Conservation (phyloP, 2,888 invertebrate genomes). For the Tetragnatha montana region DNA sequence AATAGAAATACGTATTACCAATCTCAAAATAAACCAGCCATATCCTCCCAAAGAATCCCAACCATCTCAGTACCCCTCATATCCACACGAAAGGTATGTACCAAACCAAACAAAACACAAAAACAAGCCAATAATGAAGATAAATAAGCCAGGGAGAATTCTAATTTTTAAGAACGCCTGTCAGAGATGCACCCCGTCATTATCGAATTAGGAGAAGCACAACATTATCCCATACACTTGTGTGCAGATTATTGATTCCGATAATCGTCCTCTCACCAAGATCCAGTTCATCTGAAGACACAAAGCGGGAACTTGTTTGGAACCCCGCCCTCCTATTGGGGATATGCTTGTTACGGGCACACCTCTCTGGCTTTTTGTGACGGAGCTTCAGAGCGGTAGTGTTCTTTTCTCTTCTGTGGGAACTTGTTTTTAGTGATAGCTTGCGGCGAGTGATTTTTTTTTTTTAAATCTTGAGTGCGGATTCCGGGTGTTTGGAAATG, state of each 20-base stretch:
- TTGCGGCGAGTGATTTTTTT: too few relatives aligned
- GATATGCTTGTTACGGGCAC: constrained; percentile 14
- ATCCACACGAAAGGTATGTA: background rate
- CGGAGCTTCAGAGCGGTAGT: background rate
- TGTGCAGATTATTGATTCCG: constrained; percentile 48
- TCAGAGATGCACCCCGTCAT: constrained; percentile 24
- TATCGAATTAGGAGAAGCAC: constrained; percentile 59
- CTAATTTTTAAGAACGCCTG: constrained; percentile 31
- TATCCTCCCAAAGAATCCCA: too few relatives aligned
- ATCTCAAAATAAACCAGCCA: too few relatives aligned
- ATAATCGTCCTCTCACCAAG: constrained; percentile 22
- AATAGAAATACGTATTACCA: too few relatives aligned
- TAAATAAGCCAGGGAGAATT: constrained; percentile 20
- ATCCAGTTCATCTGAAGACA: constrained; percentile 13
- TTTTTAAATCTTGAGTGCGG: too few relatives aligned
- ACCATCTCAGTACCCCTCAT: background rate
- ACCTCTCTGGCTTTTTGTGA: constrained; percentile 9
- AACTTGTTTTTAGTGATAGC: background rate
- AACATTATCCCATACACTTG: constrained; percentile 13
- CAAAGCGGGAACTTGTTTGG: constrained; percentile 21
- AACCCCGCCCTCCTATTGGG: constrained; percentile 14
- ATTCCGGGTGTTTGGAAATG: too few relatives aligned
- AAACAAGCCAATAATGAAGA: background rate
- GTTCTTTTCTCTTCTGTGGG: background rate
- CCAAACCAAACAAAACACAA: background rate